Evolutionary conservation across 1,140 invertebrate species (phyloP).

Genomic region (Sitobion miscanthi): DNA sequence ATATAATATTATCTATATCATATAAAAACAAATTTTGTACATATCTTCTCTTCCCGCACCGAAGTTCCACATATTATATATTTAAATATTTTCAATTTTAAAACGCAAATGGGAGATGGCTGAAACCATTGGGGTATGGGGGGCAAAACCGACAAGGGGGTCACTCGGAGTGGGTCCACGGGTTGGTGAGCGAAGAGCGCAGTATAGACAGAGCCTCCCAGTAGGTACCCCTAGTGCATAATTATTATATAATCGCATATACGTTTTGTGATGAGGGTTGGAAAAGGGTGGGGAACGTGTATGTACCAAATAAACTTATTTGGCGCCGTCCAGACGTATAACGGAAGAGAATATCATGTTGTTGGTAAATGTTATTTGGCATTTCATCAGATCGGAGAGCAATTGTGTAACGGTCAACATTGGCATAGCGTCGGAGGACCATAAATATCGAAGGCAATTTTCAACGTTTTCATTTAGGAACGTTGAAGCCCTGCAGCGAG

Average conservation of each 20-base stretch:
- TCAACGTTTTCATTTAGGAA: not conserved
- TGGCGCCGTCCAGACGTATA: not conserved
- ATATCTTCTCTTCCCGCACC: not conserved
- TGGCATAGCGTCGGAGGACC: not conserved
- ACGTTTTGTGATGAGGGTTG: not conserved
- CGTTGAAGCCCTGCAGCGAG: not conserved
- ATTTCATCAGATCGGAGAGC: constrained; percentile 17
- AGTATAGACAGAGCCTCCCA: not conserved
- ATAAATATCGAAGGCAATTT: constrained; percentile 1
- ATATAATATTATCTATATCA: too few relatives aligned
- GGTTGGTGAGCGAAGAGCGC: not conserved
- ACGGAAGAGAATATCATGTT: not conserved
- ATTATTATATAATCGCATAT: not conserved
- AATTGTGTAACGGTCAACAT: not conserved
- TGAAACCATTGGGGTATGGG: too few relatives aligned
- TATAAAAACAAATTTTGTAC: not conserved
- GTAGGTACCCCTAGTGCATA: not conserved
- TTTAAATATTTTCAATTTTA: not conserved
- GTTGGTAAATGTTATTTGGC: constrained; percentile 34
- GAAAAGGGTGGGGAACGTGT: too few relatives aligned
- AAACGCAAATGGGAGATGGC: not conserved
- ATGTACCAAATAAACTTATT: not conserved
- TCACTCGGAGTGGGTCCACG: too few relatives aligned
- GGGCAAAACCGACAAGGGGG: too few relatives aligned
- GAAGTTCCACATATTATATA: not conserved